Percentiles rank a stretch among this genome's conserved stretches.
Evolutionary conservation across 2,888 invertebrate species (phyloP).

Genomic region (Heteromyza rotundicornis): DNA sequence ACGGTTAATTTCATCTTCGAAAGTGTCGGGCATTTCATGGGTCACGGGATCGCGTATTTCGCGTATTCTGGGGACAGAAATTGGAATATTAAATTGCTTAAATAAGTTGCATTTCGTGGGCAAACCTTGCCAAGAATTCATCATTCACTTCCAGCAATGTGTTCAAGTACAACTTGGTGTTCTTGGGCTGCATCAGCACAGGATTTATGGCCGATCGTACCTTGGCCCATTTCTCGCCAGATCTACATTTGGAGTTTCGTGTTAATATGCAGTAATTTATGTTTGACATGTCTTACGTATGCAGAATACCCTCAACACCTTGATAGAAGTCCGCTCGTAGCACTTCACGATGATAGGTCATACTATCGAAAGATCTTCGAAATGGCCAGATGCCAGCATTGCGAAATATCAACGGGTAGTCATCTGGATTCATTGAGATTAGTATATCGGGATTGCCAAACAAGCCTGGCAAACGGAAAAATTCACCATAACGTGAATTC

Average conservation of each 20-base stretch:
- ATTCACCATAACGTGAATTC: constrained; percentile 54
- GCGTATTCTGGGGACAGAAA: constrained; percentile 48
- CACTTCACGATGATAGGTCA: constrained; percentile 58
- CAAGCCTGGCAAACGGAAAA: constrained; percentile 61
- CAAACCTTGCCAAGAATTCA: constrained; percentile 57
- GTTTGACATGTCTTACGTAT: constrained; percentile 46
- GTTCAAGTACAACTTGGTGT: constrained; percentile 65
- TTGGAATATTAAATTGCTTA: background rate
- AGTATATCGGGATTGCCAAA: constrained; percentile 52
- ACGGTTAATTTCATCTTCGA: constrained; percentile 63
- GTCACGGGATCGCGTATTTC: constrained; percentile 36
- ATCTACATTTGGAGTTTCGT: too few relatives aligned
- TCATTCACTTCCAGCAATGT: constrained; percentile 65
- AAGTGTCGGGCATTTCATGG: constrained; percentile 56
- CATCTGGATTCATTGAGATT: constrained; percentile 64
- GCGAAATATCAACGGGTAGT: constrained; percentile 63
- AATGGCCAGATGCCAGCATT: constrained; percentile 63
- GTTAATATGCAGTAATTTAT: background rate
- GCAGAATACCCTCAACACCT: constrained; percentile 40
- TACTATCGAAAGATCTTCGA: constrained; percentile 57
- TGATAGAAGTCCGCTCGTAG: constrained; percentile 40
- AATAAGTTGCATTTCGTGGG: too few relatives aligned
- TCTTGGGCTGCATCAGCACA: constrained; percentile 70
- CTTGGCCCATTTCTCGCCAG: constrained; percentile 72
- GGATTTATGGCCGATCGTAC: constrained; percentile 73